phyloP scores from a whole-genome alignment of 2,888 invertebrate genomes.

The Mechanitis messenoides region DNA sequence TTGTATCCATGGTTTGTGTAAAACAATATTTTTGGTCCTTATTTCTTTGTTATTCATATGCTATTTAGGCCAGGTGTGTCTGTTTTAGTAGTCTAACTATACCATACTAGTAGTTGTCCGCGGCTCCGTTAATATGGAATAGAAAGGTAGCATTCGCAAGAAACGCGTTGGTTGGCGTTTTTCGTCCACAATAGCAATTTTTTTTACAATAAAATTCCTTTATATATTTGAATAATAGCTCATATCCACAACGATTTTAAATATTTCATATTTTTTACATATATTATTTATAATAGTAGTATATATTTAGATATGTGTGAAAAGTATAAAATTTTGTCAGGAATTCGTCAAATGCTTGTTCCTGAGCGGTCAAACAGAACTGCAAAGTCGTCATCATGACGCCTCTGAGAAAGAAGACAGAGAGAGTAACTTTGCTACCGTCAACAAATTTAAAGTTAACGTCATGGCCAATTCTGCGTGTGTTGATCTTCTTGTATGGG shows the following conservation, averaged over 20 bases:
- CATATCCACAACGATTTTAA: no score
- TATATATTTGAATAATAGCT: no score
- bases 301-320: neutral
- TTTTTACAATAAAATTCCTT: no score
- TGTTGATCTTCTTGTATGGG: slow-evolving; percentile 98
- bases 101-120: neutral
- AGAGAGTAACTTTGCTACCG: slow-evolving; percentile 86
- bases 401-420: slow-evolving; percentile 88
- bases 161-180: no score
- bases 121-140: no score
- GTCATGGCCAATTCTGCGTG: slow-evolving; percentile 98
- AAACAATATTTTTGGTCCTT: neutral
- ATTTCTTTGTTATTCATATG: no score
- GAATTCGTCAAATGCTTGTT: slow-evolving; percentile 93
- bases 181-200: no score
- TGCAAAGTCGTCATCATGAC: slow-evolving; percentile 91
- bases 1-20: slow-evolving; percentile 6
- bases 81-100: no score
- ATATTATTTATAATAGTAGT: neutral
- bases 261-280: no score
- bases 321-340: slow-evolving; percentile 46
- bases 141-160: no score
- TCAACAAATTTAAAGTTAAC: slow-evolving; percentile 94
- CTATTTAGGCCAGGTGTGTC: no score
- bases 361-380: slow-evolving; percentile 93